A percentile compares a stretch with the other conserved stretches of the same genome.
Conservation (phyloP, 2,888 invertebrate species). For the Tinea semifulvella region DNA sequence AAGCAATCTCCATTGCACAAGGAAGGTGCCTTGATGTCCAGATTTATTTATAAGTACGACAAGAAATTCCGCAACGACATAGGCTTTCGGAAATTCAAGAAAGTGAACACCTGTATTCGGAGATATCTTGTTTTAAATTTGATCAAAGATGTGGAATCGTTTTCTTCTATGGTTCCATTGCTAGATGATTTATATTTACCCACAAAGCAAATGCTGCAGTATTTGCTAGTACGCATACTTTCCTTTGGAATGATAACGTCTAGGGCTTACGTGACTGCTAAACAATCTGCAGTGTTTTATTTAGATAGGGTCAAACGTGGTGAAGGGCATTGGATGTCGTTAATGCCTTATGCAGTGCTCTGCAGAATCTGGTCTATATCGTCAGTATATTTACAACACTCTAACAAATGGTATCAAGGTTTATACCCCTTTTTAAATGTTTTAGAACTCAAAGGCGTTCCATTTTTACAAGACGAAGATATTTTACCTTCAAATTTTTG, state of each 20-base stretch:
- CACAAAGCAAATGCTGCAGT: constrained; percentile 68
- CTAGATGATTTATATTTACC: constrained; percentile 48
- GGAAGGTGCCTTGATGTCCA: constrained; percentile 63
- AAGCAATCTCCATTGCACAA: constrained; percentile 57
- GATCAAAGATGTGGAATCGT: constrained; percentile 47
- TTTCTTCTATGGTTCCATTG: constrained; percentile 35
- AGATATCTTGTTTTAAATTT: constrained; percentile 57
- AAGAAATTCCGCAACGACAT: constrained; percentile 67
- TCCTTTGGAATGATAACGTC: constrained; percentile 65
- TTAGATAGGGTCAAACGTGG: constrained; percentile 59
- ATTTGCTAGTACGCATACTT: constrained; percentile 59
- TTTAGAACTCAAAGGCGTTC: constrained; percentile 48
- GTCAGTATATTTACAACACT: constrained; percentile 48
- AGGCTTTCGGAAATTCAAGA: constrained; percentile 62
- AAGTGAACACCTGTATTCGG: constrained; percentile 57
- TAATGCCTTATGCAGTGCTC: constrained; percentile 61
- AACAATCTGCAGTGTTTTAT: constrained; percentile 56
- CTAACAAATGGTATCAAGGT: constrained; percentile 58
- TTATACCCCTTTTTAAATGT: constrained; percentile 41
- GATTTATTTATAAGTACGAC: constrained; percentile 67
- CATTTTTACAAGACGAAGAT: constrained; percentile 54
- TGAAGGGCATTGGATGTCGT: constrained; percentile 64
- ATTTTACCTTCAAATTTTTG: constrained; percentile 51
- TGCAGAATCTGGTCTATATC: constrained; percentile 65
- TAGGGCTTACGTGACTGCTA: constrained; percentile 53